phyloP scores from a whole-genome alignment of 2,888 invertebrate genomes.

The Ypsolopha scabrella region DNA sequence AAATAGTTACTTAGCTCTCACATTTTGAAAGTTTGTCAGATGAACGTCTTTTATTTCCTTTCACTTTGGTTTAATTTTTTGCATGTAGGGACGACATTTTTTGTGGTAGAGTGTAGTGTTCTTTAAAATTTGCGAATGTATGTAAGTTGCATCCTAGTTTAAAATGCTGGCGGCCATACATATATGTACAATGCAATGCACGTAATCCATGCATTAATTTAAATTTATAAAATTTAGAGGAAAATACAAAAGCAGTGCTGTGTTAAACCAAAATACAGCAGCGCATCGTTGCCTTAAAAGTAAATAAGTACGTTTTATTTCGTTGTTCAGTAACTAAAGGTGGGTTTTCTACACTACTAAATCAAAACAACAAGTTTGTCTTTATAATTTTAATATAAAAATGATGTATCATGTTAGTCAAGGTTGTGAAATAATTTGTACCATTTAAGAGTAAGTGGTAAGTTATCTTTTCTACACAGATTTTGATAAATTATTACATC shows the following conservation, averaged over 20 bases:
- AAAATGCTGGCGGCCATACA: not conserved
- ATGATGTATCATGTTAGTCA: conserved; percentile 49
- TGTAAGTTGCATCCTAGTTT: conserved; percentile 21
- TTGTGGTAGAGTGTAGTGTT: conserved; percentile 1
- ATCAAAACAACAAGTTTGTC: conserved; percentile 63
- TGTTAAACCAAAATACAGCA: too few relatives aligned
- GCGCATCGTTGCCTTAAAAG: too few relatives aligned
- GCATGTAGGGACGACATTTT: not conserved
- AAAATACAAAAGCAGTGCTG: too few relatives aligned
- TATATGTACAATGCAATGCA: conserved; percentile 56
- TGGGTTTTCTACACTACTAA: conserved; percentile 61
- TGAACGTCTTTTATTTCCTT: not conserved
- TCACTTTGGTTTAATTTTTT: too few relatives aligned
- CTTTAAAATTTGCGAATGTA: conserved; percentile 21
- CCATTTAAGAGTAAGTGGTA: conserved; percentile 21
- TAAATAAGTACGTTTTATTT: not conserved
- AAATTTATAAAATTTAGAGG: not conserved
- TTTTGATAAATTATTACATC: not conserved
- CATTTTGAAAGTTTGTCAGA: not conserved
- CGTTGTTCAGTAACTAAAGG: conserved; percentile 14
- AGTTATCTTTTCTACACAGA: not conserved
- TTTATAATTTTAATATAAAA: conserved; percentile 67
- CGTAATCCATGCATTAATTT: conserved; percentile 35
- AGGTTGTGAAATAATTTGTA: conserved; percentile 40
- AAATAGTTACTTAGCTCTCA: not conserved